Conservation (phyloP, 2,113 vertebrate genomes). For the Anser cygnoides region DNA sequence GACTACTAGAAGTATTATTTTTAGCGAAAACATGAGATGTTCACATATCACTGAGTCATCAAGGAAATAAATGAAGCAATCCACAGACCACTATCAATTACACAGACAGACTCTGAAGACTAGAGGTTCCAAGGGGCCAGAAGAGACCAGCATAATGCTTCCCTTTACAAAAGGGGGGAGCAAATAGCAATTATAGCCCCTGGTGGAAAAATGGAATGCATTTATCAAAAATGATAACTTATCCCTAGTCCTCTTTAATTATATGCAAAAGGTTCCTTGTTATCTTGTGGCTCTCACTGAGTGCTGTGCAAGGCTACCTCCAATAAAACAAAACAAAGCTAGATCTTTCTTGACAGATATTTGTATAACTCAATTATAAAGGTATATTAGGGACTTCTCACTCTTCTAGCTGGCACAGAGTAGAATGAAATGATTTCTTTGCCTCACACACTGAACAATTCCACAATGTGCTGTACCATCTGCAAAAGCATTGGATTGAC, state of each 20-base stretch:
- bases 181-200: background rate
- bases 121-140: background rate
- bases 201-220: background rate
- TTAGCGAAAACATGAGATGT: background rate
- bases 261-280: no score
- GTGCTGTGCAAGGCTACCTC: no score
- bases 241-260: no score
- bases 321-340: no score
- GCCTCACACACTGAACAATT: no score
- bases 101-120: background rate
- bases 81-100: background rate
- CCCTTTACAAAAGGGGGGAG: background rate
- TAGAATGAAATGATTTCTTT: background rate
- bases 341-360: no score
- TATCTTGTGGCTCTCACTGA: no score
- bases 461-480: no score
- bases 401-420: no score
- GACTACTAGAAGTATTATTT: background rate
- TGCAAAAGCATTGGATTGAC: background rate
- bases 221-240: background rate
- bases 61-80: background rate
- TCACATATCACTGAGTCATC: background rate
- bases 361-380: no score
- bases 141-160: background rate
- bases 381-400: no score